These are phyloP conservation scores for Zalophus californianus DNA, from an alignment of 2,797 vertebrate genomes.

Conservation along the genomic window DNA sequence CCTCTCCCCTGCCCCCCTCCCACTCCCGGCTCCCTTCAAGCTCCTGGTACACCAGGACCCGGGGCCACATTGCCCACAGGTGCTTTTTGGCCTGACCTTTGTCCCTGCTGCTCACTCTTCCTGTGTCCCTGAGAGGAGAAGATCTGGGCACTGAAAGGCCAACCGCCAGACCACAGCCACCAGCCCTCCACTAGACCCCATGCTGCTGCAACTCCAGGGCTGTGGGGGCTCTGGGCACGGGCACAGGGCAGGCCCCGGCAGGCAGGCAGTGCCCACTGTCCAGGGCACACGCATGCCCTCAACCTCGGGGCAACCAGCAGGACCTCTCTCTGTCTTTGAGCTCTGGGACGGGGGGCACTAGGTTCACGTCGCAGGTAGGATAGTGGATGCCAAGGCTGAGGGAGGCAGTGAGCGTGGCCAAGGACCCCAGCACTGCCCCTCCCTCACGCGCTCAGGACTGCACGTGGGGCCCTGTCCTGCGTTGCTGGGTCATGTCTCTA, in stretches of 20 bases:
- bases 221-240: background rate
- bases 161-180: background rate
- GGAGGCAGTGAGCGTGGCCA: background rate
- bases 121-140: background rate
- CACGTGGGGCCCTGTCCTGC: background rate
- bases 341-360: background rate
- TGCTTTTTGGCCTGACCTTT: background rate
- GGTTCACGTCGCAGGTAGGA: background rate
- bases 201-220: rapidly evolving
- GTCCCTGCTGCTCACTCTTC: no score
- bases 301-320: background rate
- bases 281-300: background rate
- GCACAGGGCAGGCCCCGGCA: background rate
- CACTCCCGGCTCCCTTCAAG: background rate
- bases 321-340: background rate
- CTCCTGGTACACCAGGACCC: background rate
- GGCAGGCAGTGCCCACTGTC: background rate
- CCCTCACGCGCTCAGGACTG: background rate
- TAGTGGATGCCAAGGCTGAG: background rate
- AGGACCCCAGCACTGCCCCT: background rate
- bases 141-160: background rate
- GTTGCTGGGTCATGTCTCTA: rapidly evolving
- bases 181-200: background rate
- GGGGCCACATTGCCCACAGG: rapidly evolving
- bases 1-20: rapidly evolving